phyloP scores from a whole-genome alignment of 2,113 vertebrate species.

The Cavia aperea region DNA sequence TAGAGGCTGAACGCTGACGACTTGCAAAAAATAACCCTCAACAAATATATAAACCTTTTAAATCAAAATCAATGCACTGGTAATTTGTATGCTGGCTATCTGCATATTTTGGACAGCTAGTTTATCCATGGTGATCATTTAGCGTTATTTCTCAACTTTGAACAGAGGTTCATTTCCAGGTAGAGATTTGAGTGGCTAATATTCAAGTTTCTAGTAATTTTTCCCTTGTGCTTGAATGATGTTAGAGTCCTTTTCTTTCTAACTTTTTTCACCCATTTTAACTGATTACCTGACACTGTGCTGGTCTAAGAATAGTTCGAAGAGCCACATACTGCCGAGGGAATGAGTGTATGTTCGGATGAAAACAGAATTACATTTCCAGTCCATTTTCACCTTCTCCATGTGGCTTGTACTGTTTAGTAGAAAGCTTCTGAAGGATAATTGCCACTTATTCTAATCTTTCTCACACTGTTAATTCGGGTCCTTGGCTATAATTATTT shows the following conservation, averaged over 20 bases:
- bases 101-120: not conserved
- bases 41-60: not conserved
- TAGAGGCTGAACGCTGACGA: not conserved
- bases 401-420: not conserved
- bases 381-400: constrained; percentile 49
- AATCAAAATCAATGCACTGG: not conserved
- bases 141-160: not conserved
- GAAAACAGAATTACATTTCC: not conserved
- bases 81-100: not conserved
- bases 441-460: constrained; percentile 45
- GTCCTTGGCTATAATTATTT: not conserved
- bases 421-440: not conserved
- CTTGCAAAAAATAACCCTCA: not conserved
- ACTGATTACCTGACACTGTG: not conserved
- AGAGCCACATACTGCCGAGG: not conserved
- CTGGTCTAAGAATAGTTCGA: not conserved
- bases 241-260: not conserved
- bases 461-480: constrained; percentile 41
- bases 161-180: not conserved
- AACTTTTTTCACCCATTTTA: constrained; percentile 33
- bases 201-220: constrained; percentile 17
- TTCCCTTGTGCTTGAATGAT: not conserved
- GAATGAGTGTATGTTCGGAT: not conserved
- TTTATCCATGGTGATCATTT: not conserved
- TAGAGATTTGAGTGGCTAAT: constrained; percentile 3